Evolutionary conservation across 1,140 invertebrate species (phyloP).

Genomic region (Propsilocerus akamusi): DNA sequence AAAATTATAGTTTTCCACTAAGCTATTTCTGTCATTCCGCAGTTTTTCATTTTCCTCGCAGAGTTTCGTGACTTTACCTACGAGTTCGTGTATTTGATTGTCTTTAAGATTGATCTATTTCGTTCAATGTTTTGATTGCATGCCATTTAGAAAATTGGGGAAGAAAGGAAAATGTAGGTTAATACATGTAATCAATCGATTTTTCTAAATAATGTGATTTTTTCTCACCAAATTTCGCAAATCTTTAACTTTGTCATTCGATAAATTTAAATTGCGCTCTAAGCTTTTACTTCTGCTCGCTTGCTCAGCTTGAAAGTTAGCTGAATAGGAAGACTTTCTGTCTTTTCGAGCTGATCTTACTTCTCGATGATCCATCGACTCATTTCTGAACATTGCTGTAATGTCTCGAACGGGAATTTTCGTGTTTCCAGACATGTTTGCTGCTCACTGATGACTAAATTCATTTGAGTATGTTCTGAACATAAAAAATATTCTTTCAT

Average conservation of each 20-base stretch:
- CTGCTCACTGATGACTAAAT: too few species aligned
- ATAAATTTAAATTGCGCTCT: background rate
- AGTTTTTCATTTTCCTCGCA: slow-evolving; percentile 18
- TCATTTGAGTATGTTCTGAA: too few species aligned
- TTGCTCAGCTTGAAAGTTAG: background rate
- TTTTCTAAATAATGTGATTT: background rate
- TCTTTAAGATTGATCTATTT: slow-evolving; percentile 21
- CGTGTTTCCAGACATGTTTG: too few species aligned
- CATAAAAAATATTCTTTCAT: too few species aligned
- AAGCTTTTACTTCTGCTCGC: background rate
- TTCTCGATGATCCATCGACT: too few species aligned
- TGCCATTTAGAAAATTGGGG: background rate
- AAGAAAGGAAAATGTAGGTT: background rate
- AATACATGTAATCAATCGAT: background rate
- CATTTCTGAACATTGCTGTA: background rate
- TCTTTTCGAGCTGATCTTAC: background rate
- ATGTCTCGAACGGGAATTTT: background rate
- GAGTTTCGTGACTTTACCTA: slow-evolving; percentile 16
- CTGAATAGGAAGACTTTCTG: background rate
- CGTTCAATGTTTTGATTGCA: background rate
- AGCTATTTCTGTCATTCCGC: slow-evolving; percentile 8
- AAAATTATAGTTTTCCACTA: slow-evolving; percentile 12
- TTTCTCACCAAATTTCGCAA: background rate
- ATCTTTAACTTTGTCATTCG: background rate
- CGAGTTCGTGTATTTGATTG: slow-evolving; percentile 19